Evolutionary conservation across 2,797 vertebrate genomes (phyloP).

Genomic region (Thamnophis elegans): DNA sequence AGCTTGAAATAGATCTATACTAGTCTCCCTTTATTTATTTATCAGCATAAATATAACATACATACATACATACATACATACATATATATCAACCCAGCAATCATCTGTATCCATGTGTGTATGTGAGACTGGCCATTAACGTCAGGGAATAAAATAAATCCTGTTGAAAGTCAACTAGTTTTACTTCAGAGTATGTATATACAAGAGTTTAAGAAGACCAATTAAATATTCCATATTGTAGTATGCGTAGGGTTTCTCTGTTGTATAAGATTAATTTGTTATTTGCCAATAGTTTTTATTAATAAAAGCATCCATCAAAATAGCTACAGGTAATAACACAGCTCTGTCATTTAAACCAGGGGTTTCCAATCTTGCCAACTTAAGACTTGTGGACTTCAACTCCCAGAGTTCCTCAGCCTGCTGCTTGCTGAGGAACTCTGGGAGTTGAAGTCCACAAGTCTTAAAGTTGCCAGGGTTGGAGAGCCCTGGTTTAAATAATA

Average conservation of each 20-base stretch:
- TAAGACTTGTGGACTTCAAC: no score
- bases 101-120: background rate
- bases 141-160: background rate
- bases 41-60: no score
- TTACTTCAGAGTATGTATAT: background rate
- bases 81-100: background rate
- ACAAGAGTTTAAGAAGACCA: background rate
- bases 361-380: no score
- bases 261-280: background rate
- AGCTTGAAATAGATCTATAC: no score
- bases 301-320: background rate
- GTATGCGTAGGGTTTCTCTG: background rate
- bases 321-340: constrained; percentile 21
- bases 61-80: no score
- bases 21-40: no score
- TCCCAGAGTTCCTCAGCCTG: no score
- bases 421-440: no score
- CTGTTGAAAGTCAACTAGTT: background rate
- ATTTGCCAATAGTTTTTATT: background rate
- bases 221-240: constrained; percentile 16
- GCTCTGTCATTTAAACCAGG: background rate
- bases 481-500: background rate
- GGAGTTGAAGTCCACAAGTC: no score
- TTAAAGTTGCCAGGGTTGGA: no score
- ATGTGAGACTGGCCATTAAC: background rate